These are phyloP conservation scores for Camponotus floridanus DNA, from an alignment of 1,140 invertebrate species.

Conservation along the genomic window DNA sequence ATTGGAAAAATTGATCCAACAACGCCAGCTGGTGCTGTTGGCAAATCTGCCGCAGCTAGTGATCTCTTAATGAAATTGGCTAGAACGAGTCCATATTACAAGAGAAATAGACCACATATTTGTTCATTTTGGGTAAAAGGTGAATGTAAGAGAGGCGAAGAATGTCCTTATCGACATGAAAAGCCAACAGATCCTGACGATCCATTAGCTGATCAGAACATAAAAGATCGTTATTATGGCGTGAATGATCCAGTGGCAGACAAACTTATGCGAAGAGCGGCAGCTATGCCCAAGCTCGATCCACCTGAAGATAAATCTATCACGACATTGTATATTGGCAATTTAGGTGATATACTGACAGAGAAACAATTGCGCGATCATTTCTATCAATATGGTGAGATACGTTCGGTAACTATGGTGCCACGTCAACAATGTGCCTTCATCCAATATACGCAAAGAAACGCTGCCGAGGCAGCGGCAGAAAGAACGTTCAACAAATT, in stretches of 20 bases:
- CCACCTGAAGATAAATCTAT: conserved; percentile 98
- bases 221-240: conserved; percentile 99
- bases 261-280: conserved; percentile 97
- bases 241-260: conserved; percentile 99
- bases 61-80: conserved; percentile 98
- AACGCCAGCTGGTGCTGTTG: conserved; percentile 88
- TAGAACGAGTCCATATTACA: conserved; percentile 99
- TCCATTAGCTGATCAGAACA: conserved; percentile 99
- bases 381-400: conserved; percentile 99
- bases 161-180: conserved; percentile 99
- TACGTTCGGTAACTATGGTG: conserved; percentile 96
- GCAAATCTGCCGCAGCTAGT: conserved; percentile 92
- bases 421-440: conserved; percentile 98
- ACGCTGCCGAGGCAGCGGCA: conserved; percentile 96
- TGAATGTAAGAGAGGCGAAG: conserved; percentile 99
- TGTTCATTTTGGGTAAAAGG: conserved; percentile 99
- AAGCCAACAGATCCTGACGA: conserved; percentile 99
- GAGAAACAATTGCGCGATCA: conserved; percentile 97
- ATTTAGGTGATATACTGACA: conserved; percentile 94
- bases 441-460: conserved; percentile 97
- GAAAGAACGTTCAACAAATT: conserved; percentile 99
- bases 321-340: conserved; percentile 98
- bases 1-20: conserved; percentile 88
- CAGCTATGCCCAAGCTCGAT: conserved; percentile 97
- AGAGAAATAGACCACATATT: conserved; percentile 99